These are phyloP conservation scores for Zenarchopterus dispar DNA, from an alignment of 2,797 vertebrate genomes.

Conservation along the genomic window DNA sequence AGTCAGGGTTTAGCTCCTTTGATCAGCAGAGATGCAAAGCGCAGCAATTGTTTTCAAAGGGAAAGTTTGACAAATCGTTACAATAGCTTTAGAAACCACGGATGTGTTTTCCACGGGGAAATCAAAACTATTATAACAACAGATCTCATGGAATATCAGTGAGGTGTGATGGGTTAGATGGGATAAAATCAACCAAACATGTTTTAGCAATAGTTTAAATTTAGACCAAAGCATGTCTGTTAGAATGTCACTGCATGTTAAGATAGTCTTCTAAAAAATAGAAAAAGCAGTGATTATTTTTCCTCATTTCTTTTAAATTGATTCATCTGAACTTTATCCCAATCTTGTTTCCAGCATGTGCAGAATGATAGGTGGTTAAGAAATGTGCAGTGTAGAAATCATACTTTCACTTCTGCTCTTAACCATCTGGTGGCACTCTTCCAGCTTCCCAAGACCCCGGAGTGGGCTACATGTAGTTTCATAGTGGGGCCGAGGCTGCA, in stretches of 20 bases:
- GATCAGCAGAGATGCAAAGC: constrained; percentile 65
- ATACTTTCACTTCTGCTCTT: constrained; percentile 71
- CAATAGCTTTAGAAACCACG: constrained; percentile 30
- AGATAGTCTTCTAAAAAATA: no score
- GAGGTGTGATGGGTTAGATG: constrained; percentile 7
- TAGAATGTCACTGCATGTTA: no score
- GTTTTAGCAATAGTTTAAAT: neutral
- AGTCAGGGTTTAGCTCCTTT: constrained; percentile 62
- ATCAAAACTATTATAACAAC: constrained; percentile 11
- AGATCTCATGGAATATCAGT: constrained; percentile 11
- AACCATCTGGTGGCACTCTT: constrained; percentile 86
- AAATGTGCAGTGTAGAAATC: constrained; percentile 40
- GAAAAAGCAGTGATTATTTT: no score
- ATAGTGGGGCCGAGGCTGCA: constrained; percentile 59
- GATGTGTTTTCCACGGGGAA: constrained; percentile 14
- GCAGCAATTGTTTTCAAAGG: constrained; percentile 61
- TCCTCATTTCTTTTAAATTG: no score
- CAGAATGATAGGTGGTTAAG: constrained; percentile 10
- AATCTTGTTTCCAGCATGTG: neutral
- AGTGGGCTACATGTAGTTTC: constrained; percentile 48
- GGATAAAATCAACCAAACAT: neutral
- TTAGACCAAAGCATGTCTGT: no score
- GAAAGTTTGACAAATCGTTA: constrained; percentile 47
- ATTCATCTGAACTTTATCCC: neutral
- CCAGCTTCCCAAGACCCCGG: constrained; percentile 65